A percentile compares a stretch with the other conserved stretches of the same genome.
phyloP scores from a whole-genome alignment of 2,888 invertebrate genomes.

The Zhengitettix transpicula region DNA sequence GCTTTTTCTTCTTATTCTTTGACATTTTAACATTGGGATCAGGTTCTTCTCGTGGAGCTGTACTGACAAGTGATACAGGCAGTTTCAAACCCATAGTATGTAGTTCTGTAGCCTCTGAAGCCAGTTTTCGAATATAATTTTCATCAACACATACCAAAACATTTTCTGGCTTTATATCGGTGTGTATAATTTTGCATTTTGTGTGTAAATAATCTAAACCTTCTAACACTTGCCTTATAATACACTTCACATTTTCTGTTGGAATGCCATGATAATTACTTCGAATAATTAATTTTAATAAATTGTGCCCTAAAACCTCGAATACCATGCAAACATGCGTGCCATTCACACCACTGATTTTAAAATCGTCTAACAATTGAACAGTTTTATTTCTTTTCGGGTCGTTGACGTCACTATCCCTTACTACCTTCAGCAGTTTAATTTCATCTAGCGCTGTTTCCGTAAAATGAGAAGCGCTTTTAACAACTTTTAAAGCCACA shows the following conservation, averaged over 20 bases:
- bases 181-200: conserved; percentile 92
- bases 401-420: conserved; percentile 83
- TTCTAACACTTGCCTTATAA: conserved; percentile 87
- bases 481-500: conserved; percentile 97
- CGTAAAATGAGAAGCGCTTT: conserved; percentile 96
- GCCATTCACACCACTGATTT: conserved; percentile 94
- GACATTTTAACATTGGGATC: conserved; percentile 70
- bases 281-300: conserved; percentile 93
- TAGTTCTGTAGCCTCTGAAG: conserved; percentile 87
- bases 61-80: conserved; percentile 79
- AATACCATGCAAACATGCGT: conserved; percentile 99
- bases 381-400: conserved; percentile 92
- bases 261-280: conserved; percentile 98
- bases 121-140: conserved; percentile 71
- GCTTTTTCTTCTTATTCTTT: conserved; percentile 92
- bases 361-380: conserved; percentile 94
- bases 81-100: conserved; percentile 82
- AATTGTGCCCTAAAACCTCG: conserved; percentile 95
- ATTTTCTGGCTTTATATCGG: conserved; percentile 89
- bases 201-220: conserved; percentile 92
- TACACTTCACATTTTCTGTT: conserved; percentile 83
- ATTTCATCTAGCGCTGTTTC: conserved; percentile 99
- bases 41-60: conserved; percentile 71
- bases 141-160: conserved; percentile 87
- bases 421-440: conserved; percentile 87